Conservation (phyloP, 2,113 vertebrate species). For the Tiliqua scincoides region DNA sequence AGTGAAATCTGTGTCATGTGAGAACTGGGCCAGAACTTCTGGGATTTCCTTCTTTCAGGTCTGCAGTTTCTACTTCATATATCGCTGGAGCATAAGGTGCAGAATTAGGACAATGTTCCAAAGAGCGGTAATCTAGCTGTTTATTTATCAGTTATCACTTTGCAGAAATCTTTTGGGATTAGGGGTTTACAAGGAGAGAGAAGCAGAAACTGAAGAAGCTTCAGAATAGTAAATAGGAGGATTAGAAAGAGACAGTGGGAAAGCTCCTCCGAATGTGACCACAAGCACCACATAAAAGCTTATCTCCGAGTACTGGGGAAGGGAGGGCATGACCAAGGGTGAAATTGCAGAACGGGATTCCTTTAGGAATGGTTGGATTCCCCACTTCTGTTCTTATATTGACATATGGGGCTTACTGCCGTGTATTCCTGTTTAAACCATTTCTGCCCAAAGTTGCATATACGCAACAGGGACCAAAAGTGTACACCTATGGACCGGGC, state of each 20-base stretch:
- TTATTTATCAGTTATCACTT: constrained; percentile 55
- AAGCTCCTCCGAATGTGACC: constrained; percentile 51
- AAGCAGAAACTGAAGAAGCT: constrained; percentile 54
- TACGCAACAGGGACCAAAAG: too few species aligned
- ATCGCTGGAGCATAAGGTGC: constrained; percentile 52
- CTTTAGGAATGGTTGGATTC: constrained; percentile 43
- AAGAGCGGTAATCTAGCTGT: constrained; percentile 56
- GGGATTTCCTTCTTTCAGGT: not conserved
- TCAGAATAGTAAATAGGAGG: constrained; percentile 64
- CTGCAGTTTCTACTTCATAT: not conserved
- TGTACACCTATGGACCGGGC: too few species aligned
- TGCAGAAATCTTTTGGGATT: constrained; percentile 61
- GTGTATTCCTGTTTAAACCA: not conserved
- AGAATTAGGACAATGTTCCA: constrained; percentile 62
- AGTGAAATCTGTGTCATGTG: not conserved
- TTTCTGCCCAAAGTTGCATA: too few species aligned
- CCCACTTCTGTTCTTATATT: not conserved
- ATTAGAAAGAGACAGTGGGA: constrained; percentile 59
- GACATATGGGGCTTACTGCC: too few species aligned
- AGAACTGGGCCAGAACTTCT: not conserved
- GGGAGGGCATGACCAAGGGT: constrained; percentile 23
- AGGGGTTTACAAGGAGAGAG: constrained; percentile 50
- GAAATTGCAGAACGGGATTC: constrained; percentile 55
- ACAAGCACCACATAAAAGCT: constrained; percentile 40
- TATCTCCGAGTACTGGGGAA: constrained; percentile 55